phyloP scores from a whole-genome alignment of 2,113 vertebrate species.

The Odontophorus gujanensis region DNA sequence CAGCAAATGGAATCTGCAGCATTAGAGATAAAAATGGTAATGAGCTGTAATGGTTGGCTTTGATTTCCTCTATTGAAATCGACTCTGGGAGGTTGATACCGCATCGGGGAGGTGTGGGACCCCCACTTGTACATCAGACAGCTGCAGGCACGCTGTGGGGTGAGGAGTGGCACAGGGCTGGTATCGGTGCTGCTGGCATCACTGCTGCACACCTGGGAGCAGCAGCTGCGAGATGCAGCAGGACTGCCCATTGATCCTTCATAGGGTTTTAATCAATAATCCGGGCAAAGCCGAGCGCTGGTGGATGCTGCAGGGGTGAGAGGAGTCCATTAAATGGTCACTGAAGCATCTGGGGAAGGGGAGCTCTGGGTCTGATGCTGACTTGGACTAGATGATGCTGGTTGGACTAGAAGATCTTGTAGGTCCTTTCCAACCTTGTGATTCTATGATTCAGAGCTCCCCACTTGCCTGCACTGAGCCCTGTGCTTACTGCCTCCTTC shows the following conservation, averaged over 20 bases:
- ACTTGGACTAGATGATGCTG: no score
- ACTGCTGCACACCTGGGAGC: neutral
- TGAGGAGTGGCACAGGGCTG: neutral
- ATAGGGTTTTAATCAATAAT: conserved; percentile 26
- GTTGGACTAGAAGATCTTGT: no score
- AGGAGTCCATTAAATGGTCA: neutral
- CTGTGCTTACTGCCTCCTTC: neutral
- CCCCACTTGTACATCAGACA: neutral
- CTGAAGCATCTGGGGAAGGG: neutral
- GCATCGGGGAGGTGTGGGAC: neutral
- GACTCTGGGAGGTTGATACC: neutral
- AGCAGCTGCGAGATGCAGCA: accelerated
- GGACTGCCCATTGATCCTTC: neutral
- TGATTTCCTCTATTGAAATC: conserved; percentile 13
- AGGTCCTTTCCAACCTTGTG: no score
- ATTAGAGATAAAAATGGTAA: conserved; percentile 67
- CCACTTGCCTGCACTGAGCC: neutral
- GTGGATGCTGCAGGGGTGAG: neutral
- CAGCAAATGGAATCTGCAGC: conserved; percentile 20
- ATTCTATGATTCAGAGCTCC: neutral
- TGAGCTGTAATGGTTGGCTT: conserved; percentile 59
- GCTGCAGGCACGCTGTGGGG: neutral
- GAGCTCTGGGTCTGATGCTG: neutral
- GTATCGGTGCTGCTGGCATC: no score
- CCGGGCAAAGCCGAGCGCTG: neutral